Evolutionary conservation across 2,888 invertebrate species (phyloP), one percentile per base, ranked within the genome.

Genomic region (Dryomyza anilis): DNA sequence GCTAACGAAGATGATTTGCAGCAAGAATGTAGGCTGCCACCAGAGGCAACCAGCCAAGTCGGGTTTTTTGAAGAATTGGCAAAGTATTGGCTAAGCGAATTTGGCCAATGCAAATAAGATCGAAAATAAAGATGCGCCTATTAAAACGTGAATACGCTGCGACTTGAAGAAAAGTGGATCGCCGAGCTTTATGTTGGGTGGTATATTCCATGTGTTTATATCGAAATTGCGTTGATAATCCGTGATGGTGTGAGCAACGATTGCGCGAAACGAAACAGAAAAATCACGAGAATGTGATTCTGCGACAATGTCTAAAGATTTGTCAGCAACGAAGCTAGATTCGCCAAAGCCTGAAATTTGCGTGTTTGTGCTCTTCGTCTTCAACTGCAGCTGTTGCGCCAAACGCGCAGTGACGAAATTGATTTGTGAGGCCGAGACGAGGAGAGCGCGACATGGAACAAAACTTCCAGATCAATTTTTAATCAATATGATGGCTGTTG

Each of bases 51-150:
- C 68, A 70, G 33, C 65, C 67, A 46, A 66, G 59, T 46, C n/a
- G 19, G n/a, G n/a, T n/a, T n/a, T n/a, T n/a, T n/a, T n/a, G n/a
- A n/a, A n/a, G n/a, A n/a, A n/a, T n/a, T n/a, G n/a, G n/a, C n/a
- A n/a, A n/a, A n/a, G n/a, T n/a, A n/a, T n/a, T n/a, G n/a, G n/a
- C n/a, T n/a, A n/a, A n/a, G n/a, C n/a, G n/a, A n/a, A n/a, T n/a
- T n/a, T n/a, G n/a, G n/a, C n/a, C n/a, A n/a, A n/a, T n/a, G 33
- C 59, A 67, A 21, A 73, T 50, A 8, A 72, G 39, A 8, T 71
- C 70, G 36, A 67, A 71, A 72, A 71, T 30, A 70, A 19, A 19
- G 43, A 52, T 23, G 67, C 69, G 5, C 71, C 69, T 36, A 72
- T 66, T 14, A 70, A 64, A 10, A 69, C 10, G 21, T 70, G 68